Evolutionary conservation across 2,888 invertebrate genomes (phyloP).

Genomic region (Ariolimax columbianus): DNA sequence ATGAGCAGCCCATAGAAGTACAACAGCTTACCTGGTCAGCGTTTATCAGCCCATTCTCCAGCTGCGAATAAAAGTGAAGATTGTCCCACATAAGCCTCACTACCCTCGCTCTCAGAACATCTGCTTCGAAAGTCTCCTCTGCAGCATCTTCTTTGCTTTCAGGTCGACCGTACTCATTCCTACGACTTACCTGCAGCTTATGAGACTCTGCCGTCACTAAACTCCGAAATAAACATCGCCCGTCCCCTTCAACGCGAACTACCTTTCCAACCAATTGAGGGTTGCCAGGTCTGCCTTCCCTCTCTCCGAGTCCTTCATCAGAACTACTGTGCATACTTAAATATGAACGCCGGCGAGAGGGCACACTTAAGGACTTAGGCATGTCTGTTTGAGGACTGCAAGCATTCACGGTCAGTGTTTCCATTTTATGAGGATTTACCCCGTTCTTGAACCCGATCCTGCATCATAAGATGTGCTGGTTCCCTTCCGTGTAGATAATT

Average conservation of each 20-base stretch:
- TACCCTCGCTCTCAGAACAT: slow-evolving; percentile 33
- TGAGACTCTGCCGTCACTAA: slow-evolving; percentile 57
- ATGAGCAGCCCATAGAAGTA: too few species aligned
- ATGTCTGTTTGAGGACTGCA: background rate
- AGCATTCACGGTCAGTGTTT: background rate
- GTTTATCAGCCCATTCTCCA: slow-evolving; percentile 27
- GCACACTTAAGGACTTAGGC: background rate
- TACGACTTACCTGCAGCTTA: slow-evolving; percentile 55
- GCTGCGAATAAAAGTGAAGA: slow-evolving; percentile 40
- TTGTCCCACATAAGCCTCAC: slow-evolving; percentile 35
- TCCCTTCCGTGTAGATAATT: background rate
- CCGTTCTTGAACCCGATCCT: background rate
- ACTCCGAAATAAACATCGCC: slow-evolving; percentile 52
- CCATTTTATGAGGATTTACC: background rate
- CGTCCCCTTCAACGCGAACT: slow-evolving; percentile 32
- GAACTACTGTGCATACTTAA: background rate
- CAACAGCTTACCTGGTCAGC: slow-evolving; percentile 32
- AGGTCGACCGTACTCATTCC: slow-evolving; percentile 50
- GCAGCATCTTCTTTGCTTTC: slow-evolving; percentile 53
- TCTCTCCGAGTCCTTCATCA: background rate
- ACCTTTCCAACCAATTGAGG: slow-evolving; percentile 11
- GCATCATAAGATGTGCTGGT: background rate
- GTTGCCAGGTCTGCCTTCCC: background rate
- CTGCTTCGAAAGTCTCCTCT: slow-evolving; percentile 22
- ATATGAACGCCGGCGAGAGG: background rate